These are phyloP conservation scores for Ametastegia equiseti DNA, from an alignment of 2,888 invertebrate genomes.

Conservation along the genomic window DNA sequence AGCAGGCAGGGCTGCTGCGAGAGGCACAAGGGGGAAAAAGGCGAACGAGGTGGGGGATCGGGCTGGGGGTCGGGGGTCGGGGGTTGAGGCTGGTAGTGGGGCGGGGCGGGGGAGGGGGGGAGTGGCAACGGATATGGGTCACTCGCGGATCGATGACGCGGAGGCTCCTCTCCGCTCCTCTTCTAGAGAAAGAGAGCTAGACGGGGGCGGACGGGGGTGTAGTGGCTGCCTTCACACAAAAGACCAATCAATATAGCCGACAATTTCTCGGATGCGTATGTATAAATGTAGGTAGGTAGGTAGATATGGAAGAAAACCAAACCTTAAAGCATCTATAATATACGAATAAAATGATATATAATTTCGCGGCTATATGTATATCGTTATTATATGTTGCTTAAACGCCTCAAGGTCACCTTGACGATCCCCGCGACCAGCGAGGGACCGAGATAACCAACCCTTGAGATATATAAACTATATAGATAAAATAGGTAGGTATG, in stretches of 20 bases:
- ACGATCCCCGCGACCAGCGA: constrained; percentile 31
- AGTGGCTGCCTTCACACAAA: constrained; percentile 61
- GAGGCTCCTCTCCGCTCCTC: constrained; percentile 70
- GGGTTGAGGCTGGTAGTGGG: constrained; percentile 49
- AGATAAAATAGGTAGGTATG: too few relatives aligned
- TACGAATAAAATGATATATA: not conserved
- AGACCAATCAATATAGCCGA: constrained; percentile 73
- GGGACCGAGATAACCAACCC: constrained; percentile 22
- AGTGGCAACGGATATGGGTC: constrained; percentile 71
- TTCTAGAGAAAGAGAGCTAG: constrained; percentile 64
- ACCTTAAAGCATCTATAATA: constrained; percentile 50
- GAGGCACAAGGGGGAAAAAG: constrained; percentile 47
- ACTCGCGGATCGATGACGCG: constrained; percentile 74
- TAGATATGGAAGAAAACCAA: too few relatives aligned
- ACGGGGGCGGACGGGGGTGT: constrained; percentile 55
- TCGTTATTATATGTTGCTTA: not conserved
- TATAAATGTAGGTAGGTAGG: too few relatives aligned
- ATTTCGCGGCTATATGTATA: not conserved
- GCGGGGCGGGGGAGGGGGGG: constrained; percentile 54
- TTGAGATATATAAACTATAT: not conserved
- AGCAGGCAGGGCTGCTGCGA: constrained; percentile 65
- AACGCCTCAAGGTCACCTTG: constrained; percentile 9
- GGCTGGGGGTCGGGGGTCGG: constrained; percentile 54
- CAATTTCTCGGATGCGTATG: constrained; percentile 70
- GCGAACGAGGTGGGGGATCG: constrained; percentile 47